Evolutionary conservation across 1,140 invertebrate genomes (phyloP).

Genomic region (Hycleus cichorii): DNA sequence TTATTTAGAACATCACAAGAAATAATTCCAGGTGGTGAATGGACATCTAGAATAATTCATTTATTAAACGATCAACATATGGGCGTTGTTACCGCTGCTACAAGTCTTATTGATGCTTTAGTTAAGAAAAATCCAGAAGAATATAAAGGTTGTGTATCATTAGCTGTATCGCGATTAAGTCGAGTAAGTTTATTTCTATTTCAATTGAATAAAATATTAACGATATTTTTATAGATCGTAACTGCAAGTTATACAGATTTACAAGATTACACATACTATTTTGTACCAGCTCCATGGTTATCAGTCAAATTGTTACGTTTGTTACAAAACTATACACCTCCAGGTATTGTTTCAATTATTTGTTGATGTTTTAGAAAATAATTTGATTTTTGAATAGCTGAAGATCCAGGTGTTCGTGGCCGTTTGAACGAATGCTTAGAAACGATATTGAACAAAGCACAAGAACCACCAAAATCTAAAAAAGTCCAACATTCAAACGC

Average conservation of each 20-base stretch:
- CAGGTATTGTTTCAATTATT: conserved; percentile 50
- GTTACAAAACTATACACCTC: conserved; percentile 97
- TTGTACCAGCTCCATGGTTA: conserved; percentile 99
- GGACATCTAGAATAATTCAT: conserved; percentile 98
- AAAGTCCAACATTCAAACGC: conserved; percentile 99
- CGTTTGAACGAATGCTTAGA: conserved; percentile 97
- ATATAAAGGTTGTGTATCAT: conserved; percentile 97
- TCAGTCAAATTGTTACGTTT: conserved; percentile 95
- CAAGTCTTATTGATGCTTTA: conserved; percentile 94
- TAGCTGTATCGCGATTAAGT: conserved; percentile 94
- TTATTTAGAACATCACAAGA: conserved; percentile 89
- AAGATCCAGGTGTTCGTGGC: conserved; percentile 91
- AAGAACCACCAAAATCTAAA: conserved; percentile 99
- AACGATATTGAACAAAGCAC: conserved; percentile 99
- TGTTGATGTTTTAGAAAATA: not conserved
- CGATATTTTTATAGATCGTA: conserved; percentile 66
- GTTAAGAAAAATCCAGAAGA: conserved; percentile 99
- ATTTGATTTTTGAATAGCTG: conserved; percentile 44
- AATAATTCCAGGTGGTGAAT: conserved; percentile 95
- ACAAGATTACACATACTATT: conserved; percentile 99
- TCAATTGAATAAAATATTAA: conserved; percentile 7
- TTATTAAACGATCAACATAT: conserved; percentile 98
- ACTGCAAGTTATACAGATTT: conserved; percentile 97
- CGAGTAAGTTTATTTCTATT: conserved; percentile 51
- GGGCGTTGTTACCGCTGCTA: conserved; percentile 97